Percentiles rank a stretch among this genome's conserved stretches.
These are phyloP conservation scores for Xenentodon cancila DNA, from an alignment of 2,797 vertebrate species.

Conservation along the genomic window DNA sequence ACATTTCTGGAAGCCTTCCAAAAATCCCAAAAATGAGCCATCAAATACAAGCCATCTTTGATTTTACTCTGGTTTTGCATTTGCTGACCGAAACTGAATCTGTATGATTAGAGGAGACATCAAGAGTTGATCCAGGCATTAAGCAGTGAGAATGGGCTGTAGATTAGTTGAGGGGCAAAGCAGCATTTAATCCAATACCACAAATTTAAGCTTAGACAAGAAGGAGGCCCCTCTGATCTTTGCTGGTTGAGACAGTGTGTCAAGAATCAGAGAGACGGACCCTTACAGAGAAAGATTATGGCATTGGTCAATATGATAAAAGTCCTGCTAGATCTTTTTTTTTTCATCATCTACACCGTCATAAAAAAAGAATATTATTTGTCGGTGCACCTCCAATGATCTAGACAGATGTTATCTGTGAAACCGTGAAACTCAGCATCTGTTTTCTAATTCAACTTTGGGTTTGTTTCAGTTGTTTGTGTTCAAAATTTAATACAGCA, in stretches of 20 bases:
- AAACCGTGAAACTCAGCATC: too few relatives aligned
- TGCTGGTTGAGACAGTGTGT: slow-evolving; percentile 15
- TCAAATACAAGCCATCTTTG: too few relatives aligned
- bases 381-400: too few relatives aligned
- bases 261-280: background rate
- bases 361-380: too few relatives aligned
- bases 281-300: too few relatives aligned
- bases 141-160: background rate
- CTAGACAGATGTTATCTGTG: too few relatives aligned
- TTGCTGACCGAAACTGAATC: background rate
- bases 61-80: background rate
- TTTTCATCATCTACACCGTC: too few relatives aligned
- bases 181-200: slow-evolving; percentile 27
- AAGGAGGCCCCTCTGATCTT: slow-evolving; percentile 29
- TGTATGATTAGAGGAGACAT: background rate
- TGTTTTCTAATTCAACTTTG: too few relatives aligned
- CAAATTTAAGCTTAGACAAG: slow-evolving; percentile 23
- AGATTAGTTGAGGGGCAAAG: slow-evolving; percentile 20
- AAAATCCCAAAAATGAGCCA: background rate
- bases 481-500: too few relatives aligned
- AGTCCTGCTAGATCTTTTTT: too few relatives aligned
- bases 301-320: too few relatives aligned
- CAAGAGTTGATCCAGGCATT: slow-evolving; percentile 2
- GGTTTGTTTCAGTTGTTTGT: too few relatives aligned
- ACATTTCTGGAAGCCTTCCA: background rate